phyloP scores from a whole-genome alignment of 1,140 invertebrate species.

The Anagrus nilaparvatae region DNA sequence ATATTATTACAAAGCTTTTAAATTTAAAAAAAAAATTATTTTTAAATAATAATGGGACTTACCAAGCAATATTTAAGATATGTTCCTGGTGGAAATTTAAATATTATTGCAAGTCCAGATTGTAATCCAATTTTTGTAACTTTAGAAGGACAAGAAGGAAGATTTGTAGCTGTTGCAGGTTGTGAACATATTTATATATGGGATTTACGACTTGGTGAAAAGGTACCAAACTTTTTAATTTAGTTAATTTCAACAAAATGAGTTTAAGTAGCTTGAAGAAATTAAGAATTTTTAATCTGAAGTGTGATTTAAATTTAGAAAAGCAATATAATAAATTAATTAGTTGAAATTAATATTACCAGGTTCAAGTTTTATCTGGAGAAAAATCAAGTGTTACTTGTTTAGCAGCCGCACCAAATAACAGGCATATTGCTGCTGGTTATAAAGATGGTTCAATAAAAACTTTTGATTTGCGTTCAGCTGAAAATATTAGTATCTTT shows the following conservation, averaged over 20 bases:
- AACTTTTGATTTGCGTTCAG: slow-evolving; percentile 63
- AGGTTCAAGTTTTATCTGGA: slow-evolving; percentile 64
- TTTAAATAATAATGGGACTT: slow-evolving; percentile 64
- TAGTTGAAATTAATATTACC: slow-evolving; percentile 17
- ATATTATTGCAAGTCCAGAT: slow-evolving; percentile 70
- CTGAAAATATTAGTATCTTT: slow-evolving; percentile 67
- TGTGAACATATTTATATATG: slow-evolving; percentile 90
- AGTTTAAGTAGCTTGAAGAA: no score
- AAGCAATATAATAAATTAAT: background rate
- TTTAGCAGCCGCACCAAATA: slow-evolving; percentile 60
- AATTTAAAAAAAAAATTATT: no score
- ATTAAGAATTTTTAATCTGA: no score
- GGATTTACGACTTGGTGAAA: slow-evolving; percentile 84
- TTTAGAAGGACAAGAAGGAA: slow-evolving; percentile 61
- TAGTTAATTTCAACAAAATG: slow-evolving; percentile 10
- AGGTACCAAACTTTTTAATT: slow-evolving; percentile 47
- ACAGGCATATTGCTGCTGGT: slow-evolving; percentile 75
- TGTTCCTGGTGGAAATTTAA: slow-evolving; percentile 68
- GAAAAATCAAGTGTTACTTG: slow-evolving; percentile 69
- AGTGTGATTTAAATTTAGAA: background rate
- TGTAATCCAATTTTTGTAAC: slow-evolving; percentile 72
- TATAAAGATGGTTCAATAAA: slow-evolving; percentile 83
- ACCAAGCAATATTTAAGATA: slow-evolving; percentile 96
- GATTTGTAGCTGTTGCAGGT: slow-evolving; percentile 78
- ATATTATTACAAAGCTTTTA: no score